Percentiles rank a stretch among this genome's conserved stretches.
Evolutionary conservation across 2,113 vertebrate genomes (phyloP).

Genomic region (Amblyopsis rosae): DNA sequence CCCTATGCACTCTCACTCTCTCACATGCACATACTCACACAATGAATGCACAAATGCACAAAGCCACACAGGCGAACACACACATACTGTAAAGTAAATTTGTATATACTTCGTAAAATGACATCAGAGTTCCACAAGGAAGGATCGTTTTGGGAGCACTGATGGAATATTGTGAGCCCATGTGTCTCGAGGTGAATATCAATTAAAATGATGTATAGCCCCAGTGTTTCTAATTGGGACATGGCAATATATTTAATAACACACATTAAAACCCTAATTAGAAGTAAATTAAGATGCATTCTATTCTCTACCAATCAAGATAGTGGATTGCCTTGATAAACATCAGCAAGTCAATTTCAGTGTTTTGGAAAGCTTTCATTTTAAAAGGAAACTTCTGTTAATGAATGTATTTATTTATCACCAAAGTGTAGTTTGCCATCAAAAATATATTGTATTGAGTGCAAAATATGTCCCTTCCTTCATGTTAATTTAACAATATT

Average conservation of each 20-base stretch:
- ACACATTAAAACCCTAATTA: constrained; percentile 79
- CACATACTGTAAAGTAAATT: constrained; percentile 40
- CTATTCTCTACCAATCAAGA: constrained; percentile 72
- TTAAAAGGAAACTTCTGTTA: constrained; percentile 1
- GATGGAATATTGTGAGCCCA: constrained; percentile 55
- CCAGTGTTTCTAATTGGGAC: constrained; percentile 77
- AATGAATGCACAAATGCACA: constrained; percentile 47
- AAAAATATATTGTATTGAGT: no score
- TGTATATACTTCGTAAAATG: constrained; percentile 38
- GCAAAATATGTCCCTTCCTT: background rate
- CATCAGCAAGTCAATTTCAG: constrained; percentile 39
- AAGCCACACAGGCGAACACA: constrained; percentile 26
- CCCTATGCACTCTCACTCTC: constrained; percentile 34
- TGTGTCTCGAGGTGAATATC: constrained; percentile 72
- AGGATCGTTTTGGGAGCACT: constrained; percentile 61
- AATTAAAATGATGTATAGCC: constrained; percentile 81
- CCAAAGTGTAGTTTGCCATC: no score
- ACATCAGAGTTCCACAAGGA: constrained; percentile 29
- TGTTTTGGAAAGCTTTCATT: constrained; percentile 28
- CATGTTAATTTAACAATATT: background rate
- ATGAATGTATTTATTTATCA: no score
- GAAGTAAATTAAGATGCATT: constrained; percentile 75
- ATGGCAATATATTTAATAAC: constrained; percentile 82
- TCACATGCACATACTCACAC: constrained; percentile 30
- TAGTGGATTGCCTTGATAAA: constrained; percentile 57